Percentiles rank a stretch among this genome's conserved stretches.
These are phyloP conservation scores for Tragelaphus buxtoni DNA, from an alignment of 2,113 vertebrate species.

Conservation along the genomic window DNA sequence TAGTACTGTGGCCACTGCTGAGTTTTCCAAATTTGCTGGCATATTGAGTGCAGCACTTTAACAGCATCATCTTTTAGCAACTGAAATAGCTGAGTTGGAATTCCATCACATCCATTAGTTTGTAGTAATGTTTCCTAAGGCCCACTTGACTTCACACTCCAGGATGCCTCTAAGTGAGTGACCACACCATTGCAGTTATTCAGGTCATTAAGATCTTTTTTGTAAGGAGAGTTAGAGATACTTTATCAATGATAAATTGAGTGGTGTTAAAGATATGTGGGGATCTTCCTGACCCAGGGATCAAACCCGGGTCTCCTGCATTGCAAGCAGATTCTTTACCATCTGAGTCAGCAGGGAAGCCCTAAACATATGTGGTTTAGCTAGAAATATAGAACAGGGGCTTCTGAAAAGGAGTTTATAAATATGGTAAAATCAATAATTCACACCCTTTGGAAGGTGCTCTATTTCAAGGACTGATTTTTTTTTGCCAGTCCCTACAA, in stretches of 20 bases:
- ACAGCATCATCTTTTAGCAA: not conserved
- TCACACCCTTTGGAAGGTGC: not conserved
- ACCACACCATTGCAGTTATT: not conserved
- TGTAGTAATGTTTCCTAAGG: not conserved
- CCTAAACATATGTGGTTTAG: not conserved
- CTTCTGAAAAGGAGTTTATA: not conserved
- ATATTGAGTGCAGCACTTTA: not conserved
- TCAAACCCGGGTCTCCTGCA: not conserved
- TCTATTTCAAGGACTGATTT: not conserved
- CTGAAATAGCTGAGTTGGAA: not conserved
- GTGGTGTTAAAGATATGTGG: not conserved
- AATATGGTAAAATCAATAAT: not conserved
- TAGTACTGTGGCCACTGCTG: not conserved
- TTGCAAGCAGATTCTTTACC: not conserved
- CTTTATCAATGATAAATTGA: not conserved
- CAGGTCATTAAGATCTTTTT: not conserved
- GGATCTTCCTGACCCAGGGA: not conserved
- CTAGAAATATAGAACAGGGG: not conserved
- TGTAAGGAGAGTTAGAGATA: not conserved
- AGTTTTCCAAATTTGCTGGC: not conserved
- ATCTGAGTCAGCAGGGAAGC: not conserved
- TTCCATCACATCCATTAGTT: not conserved
- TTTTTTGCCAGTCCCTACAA: not conserved
- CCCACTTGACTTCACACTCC: not conserved
- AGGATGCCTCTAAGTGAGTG: not conserved